Evolutionary conservation across 2,113 vertebrate species (phyloP).

Genomic region (Ceratotherium simum): DNA sequence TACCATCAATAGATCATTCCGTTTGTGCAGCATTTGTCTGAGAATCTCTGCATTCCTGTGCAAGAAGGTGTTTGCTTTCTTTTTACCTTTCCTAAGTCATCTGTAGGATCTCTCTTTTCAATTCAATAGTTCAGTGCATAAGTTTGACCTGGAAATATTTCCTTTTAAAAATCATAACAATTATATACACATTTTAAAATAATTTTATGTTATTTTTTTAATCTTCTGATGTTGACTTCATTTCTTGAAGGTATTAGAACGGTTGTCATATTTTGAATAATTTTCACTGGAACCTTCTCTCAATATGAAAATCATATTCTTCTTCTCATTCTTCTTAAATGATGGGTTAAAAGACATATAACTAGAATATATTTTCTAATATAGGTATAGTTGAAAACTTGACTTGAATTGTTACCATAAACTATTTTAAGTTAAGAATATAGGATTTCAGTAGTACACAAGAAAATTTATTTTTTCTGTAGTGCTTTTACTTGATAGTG

Average conservation of each 20-base stretch:
- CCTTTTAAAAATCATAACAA: neutral
- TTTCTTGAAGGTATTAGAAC: neutral
- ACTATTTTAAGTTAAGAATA: neutral
- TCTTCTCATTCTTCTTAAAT: neutral
- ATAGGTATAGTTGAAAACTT: neutral
- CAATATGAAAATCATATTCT: neutral
- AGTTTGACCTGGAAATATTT: neutral
- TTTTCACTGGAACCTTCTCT: neutral
- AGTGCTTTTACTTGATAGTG: neutral
- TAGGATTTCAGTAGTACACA: neutral
- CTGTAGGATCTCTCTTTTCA: too few relatives aligned
- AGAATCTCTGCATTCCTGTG: rapidly evolving
- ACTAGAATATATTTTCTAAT: neutral
- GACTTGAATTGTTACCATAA: neutral
- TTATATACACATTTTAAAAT: rapidly evolving
- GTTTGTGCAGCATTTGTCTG: too few relatives aligned
- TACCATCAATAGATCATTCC: neutral
- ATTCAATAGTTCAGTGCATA: too few relatives aligned
- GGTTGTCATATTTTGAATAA: neutral
- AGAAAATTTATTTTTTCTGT: neutral
- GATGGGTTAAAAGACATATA: neutral
- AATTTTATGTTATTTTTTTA: neutral
- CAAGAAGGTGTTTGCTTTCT: neutral
- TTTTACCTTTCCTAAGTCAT: too few relatives aligned
- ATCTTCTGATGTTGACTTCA: rapidly evolving